These are phyloP conservation scores for Zeugodacus cucurbitae DNA, from an alignment of 1,140 invertebrate genomes.

Conservation along the genomic window DNA sequence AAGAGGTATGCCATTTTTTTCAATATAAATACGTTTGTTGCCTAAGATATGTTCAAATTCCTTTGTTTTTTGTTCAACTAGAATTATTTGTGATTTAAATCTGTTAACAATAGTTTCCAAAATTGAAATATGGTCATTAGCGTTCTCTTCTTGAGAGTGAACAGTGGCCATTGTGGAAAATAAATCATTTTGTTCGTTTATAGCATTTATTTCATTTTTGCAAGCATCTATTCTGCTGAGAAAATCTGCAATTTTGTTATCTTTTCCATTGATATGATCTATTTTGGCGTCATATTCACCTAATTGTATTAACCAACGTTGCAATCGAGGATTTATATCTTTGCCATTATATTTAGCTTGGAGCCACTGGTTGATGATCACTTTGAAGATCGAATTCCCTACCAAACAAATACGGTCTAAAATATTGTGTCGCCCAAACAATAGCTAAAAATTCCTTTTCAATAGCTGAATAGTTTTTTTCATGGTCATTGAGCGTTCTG, in stretches of 20 bases:
- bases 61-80: background rate
- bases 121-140: background rate
- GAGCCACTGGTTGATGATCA: background rate
- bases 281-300: constrained; percentile 39
- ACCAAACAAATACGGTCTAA: constrained; percentile 39
- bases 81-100: constrained; percentile 7
- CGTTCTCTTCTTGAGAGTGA: background rate
- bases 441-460: constrained; percentile 38
- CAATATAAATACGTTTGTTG: background rate
- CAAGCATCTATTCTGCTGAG: background rate
- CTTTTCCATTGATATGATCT: constrained; percentile 32
- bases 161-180: background rate
- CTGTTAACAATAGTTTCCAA: constrained; percentile 3
- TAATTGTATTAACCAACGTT: constrained; percentile 41
- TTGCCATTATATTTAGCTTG: constrained; percentile 11
- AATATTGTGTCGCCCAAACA: constrained; percentile 27
- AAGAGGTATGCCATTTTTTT: background rate
- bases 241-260: constrained; percentile 39
- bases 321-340: constrained; percentile 8
- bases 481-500: constrained; percentile 28
- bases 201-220: constrained; percentile 4
- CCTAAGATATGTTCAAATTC: background rate
- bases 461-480: too few relatives aligned
- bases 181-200: background rate
- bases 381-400: constrained; percentile 23